These are phyloP conservation scores for Lota lota DNA, from an alignment of 2,113 vertebrate genomes.

Conservation along the genomic window DNA sequence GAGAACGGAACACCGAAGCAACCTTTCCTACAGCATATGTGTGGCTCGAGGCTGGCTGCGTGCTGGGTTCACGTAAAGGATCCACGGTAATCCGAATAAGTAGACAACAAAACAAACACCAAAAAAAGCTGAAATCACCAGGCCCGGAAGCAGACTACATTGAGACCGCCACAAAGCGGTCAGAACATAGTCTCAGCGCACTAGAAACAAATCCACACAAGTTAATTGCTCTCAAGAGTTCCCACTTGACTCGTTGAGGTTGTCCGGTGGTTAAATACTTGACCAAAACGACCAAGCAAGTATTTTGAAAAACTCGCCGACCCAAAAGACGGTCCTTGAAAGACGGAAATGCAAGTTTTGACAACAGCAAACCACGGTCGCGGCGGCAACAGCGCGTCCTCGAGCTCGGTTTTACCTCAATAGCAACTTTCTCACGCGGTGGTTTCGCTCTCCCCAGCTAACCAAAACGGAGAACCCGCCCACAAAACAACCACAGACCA, in stretches of 20 bases:
- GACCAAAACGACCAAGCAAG: constrained; percentile 19
- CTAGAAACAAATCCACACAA: constrained; percentile 55
- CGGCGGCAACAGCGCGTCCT: background rate
- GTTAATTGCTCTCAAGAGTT: constrained; percentile 61
- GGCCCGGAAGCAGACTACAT: constrained; percentile 4
- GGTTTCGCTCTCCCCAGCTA: constrained; percentile 52
- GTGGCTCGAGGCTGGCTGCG: background rate
- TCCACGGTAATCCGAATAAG: constrained; percentile 48
- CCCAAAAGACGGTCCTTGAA: background rate
- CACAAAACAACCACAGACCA: constrained; percentile 36
- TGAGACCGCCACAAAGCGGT: constrained; percentile 28
- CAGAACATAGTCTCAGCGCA: constrained; percentile 26
- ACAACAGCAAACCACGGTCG: background rate
- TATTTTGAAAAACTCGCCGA: no score
- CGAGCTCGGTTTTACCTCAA: constrained; percentile 49
- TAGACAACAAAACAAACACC: constrained; percentile 7
- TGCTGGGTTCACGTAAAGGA: constrained; percentile 1
- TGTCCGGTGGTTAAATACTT: constrained; percentile 32
- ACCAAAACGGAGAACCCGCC: constrained; percentile 31
- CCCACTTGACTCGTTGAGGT: constrained; percentile 60
- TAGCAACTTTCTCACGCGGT: constrained; percentile 71
- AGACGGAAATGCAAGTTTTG: background rate
- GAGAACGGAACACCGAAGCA: constrained; percentile 29
- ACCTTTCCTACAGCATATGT: background rate
- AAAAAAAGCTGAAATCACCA: constrained; percentile 11